Evolutionary conservation across 2,888 invertebrate genomes (phyloP).

Genomic region (Drosophila mercatorum): DNA sequence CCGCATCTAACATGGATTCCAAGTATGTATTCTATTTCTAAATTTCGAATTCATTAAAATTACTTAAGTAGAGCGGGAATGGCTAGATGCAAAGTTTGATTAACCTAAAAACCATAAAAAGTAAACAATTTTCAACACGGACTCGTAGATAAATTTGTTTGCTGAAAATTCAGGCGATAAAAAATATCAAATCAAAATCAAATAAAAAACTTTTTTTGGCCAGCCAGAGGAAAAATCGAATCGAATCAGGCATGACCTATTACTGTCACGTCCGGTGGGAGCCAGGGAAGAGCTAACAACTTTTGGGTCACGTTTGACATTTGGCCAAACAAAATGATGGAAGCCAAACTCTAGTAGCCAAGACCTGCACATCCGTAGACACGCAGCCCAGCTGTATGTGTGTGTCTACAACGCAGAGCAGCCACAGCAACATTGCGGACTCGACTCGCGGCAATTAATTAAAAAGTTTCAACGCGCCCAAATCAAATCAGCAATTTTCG

Average conservation of each 20-base stretch:
- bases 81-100: constrained; percentile 43
- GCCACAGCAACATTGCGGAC: constrained; percentile 33
- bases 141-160: constrained; percentile 47
- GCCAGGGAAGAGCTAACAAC: constrained; percentile 56
- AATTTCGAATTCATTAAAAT: neutral
- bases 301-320: constrained; percentile 75
- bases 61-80: neutral
- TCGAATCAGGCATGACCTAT: constrained; percentile 69
- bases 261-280: constrained; percentile 70
- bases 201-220: constrained; percentile 52
- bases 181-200: constrained; percentile 69
- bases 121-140: constrained; percentile 39
- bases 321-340: constrained; percentile 47
- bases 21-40: constrained; percentile 24
- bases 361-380: constrained; percentile 24
- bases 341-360: constrained; percentile 5
- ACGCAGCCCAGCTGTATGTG: neutral
- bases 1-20: neutral
- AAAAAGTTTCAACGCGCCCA: constrained; percentile 70
- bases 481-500: constrained; percentile 66
- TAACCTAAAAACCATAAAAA: constrained; percentile 57
- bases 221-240: constrained; percentile 31
- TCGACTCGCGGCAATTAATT: constrained; percentile 68
- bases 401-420: constrained; percentile 8
- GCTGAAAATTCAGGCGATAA: constrained; percentile 35